Conservation (phyloP, 2,888 invertebrate species). For the Merodon equestris region DNA sequence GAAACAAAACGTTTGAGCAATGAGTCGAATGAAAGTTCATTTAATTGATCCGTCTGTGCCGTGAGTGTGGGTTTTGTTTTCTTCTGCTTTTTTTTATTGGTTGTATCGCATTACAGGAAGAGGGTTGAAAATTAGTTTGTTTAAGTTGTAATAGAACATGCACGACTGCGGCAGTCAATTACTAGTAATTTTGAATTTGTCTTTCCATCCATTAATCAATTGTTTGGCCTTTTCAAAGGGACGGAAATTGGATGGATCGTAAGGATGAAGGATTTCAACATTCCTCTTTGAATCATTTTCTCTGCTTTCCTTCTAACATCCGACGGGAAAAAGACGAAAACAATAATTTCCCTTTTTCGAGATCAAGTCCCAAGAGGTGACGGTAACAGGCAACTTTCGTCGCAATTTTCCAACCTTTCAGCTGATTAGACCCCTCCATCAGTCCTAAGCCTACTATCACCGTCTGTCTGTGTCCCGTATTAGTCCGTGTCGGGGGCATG, state of each 20-base stretch:
- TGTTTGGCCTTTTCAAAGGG: no score
- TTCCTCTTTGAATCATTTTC: neutral
- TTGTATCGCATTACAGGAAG: neutral
- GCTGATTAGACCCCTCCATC: neutral
- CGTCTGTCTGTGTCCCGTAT: slow-evolving; percentile 5
- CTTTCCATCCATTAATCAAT: no score
- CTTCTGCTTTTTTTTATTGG: no score
- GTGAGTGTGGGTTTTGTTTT: slow-evolving; percentile 11
- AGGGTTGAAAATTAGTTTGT: slow-evolving; percentile 7
- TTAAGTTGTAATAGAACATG: slow-evolving; percentile 12
- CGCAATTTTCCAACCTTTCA: slow-evolving; percentile 1
- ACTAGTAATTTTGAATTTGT: neutral
- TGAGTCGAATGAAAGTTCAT: slow-evolving; percentile 57
- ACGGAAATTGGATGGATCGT: no score
- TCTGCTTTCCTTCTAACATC: neutral
- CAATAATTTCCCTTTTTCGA: neutral
- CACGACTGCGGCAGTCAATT: neutral
- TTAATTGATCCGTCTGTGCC: slow-evolving; percentile 56
- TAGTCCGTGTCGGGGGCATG: slow-evolving; percentile 22
- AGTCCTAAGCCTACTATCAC: neutral
- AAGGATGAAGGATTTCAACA: neutral
- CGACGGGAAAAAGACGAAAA: neutral
- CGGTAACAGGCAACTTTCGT: neutral
- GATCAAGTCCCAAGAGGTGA: neutral
- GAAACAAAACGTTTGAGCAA: slow-evolving; percentile 62